phyloP scores from a whole-genome alignment of 1,140 invertebrate species.

The Atta texana region DNA sequence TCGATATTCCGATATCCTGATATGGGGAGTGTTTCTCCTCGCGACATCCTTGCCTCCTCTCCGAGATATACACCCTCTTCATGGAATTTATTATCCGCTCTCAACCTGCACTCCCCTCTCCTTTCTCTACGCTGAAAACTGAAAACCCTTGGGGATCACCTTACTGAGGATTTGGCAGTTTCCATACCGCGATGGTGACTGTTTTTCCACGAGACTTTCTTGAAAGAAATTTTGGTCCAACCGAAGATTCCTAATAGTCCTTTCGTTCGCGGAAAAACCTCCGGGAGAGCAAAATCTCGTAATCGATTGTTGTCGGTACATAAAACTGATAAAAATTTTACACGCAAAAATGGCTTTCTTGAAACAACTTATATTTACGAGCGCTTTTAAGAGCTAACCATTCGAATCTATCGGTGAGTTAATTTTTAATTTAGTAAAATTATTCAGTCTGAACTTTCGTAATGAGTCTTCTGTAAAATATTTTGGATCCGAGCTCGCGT shows the following conservation, averaged over 20 bases:
- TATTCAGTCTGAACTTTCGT: not conserved
- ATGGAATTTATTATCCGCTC: conserved; percentile 73
- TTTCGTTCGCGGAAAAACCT: conserved; percentile 33
- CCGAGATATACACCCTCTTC: conserved; percentile 50
- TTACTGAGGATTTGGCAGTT: conserved; percentile 57
- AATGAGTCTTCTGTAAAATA: not conserved
- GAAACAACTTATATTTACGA: conserved; percentile 6
- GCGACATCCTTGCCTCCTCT: conserved; percentile 53
- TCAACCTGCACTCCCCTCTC: conserved; percentile 18
- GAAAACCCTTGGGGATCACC: conserved; percentile 4
- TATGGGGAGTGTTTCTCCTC: conserved; percentile 75
- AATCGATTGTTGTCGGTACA: conserved; percentile 50
- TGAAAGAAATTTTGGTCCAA: conserved; percentile 11
- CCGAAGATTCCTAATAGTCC: conserved; percentile 29
- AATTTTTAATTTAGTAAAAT: conserved; percentile 20
- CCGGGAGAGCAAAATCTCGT: conserved; percentile 10
- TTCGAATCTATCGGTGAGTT: not conserved
- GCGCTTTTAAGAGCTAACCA: not conserved
- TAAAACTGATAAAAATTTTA: conserved; percentile 36
- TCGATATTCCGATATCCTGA: conserved; percentile 78
- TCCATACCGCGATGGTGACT: conserved; percentile 26
- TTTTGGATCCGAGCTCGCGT: not conserved
- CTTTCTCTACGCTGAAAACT: not conserved
- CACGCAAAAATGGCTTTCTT: conserved; percentile 9
- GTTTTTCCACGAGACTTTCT: conserved; percentile 65